Conservation (phyloP, 2,113 vertebrate genomes). For the Fregetta grallaria region DNA sequence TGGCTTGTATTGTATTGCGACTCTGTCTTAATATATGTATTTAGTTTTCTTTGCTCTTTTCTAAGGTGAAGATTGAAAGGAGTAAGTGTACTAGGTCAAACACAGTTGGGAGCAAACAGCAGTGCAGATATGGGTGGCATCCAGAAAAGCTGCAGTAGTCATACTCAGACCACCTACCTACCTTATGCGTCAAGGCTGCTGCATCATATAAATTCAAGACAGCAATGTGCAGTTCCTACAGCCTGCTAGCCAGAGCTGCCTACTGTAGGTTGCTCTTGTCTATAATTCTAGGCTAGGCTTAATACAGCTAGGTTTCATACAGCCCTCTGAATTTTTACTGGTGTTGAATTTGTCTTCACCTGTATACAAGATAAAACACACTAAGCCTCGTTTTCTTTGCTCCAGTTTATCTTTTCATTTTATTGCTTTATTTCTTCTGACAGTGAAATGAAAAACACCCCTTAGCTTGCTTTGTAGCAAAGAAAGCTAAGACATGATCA, state of each 20-base stretch:
- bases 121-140: not conserved
- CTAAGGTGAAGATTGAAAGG: not conserved
- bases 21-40: not conserved
- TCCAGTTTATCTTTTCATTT: not conserved
- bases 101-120: not conserved
- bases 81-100: not conserved
- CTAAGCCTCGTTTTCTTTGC: not conserved
- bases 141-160: not conserved
- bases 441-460: not conserved
- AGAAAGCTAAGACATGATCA: not conserved
- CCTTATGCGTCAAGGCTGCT: not conserved
- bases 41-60: not conserved
- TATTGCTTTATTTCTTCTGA: not conserved
- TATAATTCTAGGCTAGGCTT: not conserved
- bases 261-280: rapidly evolving
- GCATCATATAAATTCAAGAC: not conserved
- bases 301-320: not conserved
- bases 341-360: not conserved
- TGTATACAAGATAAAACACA: not conserved
- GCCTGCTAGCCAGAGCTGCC: not conserved
- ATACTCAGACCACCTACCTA: not conserved
- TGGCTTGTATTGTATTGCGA: not conserved
- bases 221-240: not conserved
- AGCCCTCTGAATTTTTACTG: not conserved
- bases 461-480: not conserved